phyloP scores from a whole-genome alignment of 2,113 vertebrate genomes.

The Takifugu flavidus region DNA sequence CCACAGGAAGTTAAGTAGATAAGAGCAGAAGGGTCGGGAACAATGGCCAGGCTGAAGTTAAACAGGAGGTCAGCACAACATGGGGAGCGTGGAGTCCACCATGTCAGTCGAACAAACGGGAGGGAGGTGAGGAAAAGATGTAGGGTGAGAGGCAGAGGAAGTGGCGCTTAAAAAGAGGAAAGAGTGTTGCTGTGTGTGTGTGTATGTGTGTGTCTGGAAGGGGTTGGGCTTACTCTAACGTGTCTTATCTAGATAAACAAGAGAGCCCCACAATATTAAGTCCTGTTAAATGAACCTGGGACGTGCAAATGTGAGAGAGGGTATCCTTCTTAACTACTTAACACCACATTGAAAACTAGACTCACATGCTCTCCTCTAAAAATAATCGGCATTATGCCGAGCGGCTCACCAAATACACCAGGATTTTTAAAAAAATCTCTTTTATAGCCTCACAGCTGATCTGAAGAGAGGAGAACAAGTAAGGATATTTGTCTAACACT shows the following conservation, averaged over 20 bases:
- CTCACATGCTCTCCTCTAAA: constrained; percentile 13
- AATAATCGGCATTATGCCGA: constrained; percentile 22
- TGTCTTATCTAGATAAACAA: constrained; percentile 27
- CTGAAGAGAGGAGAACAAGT: neutral
- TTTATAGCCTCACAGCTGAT: constrained; percentile 2
- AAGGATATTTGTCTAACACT: neutral
- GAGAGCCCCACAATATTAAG: neutral
- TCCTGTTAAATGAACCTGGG: neutral
- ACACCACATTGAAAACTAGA: constrained; percentile 9
- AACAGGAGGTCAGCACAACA: constrained; percentile 60
- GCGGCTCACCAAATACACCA: neutral
- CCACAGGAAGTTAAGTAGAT: constrained; percentile 23
- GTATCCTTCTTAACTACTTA: constrained; percentile 5
- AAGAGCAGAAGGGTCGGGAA: constrained; percentile 10
- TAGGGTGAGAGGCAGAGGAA: constrained; percentile 21
- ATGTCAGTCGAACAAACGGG: neutral
- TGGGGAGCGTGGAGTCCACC: constrained; percentile 4
- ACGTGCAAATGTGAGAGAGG: neutral
- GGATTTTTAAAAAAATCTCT: neutral
- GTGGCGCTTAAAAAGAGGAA: constrained; percentile 36
- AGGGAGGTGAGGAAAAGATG: constrained; percentile 31
- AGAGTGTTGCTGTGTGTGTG: neutral
- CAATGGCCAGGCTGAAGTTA: constrained; percentile 41
- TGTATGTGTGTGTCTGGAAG: neutral
- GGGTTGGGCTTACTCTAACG: neutral